Evolutionary conservation across 2,888 invertebrate genomes (phyloP).

Genomic region (Drosophila pseudotalamancana): DNA sequence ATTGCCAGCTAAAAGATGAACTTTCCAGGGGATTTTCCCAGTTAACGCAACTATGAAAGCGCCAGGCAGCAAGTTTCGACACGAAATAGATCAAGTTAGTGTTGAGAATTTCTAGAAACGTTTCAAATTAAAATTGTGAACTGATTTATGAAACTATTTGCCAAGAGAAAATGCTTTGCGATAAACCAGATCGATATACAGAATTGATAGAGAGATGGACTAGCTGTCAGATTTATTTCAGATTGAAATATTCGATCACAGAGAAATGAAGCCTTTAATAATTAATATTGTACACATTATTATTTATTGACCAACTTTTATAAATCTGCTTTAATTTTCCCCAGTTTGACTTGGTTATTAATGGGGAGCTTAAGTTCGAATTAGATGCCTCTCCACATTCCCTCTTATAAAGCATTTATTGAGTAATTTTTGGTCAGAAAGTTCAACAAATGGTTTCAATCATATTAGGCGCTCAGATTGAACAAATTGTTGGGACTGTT

Average conservation of each 20-base stretch:
- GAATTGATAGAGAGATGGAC: no score
- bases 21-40: slow-evolving; percentile 33
- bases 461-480: slow-evolving; percentile 45
- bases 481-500: slow-evolving; percentile 58
- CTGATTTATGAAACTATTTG: no score
- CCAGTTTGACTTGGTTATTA: neutral
- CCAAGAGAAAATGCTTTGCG: no score
- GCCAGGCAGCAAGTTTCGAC: slow-evolving; percentile 4
- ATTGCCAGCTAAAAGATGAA: slow-evolving; percentile 42
- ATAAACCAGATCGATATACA: no score
- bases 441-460: slow-evolving; percentile 56
- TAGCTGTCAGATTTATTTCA: no score
- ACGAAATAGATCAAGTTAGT: slow-evolving; percentile 16
- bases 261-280: no score
- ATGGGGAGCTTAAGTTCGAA: neutral
- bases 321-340: no score
- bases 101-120: slow-evolving; percentile 5
- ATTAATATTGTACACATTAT: no score
- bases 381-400: neutral
- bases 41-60: slow-evolving; percentile 12
- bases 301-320: no score
- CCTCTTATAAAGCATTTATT: slow-evolving; percentile 4
- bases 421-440: slow-evolving; percentile 24
- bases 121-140: neutral
- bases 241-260: no score